Evolutionary conservation across 2,113 vertebrate species (phyloP).

Genomic region (Manacus vitellinus): DNA sequence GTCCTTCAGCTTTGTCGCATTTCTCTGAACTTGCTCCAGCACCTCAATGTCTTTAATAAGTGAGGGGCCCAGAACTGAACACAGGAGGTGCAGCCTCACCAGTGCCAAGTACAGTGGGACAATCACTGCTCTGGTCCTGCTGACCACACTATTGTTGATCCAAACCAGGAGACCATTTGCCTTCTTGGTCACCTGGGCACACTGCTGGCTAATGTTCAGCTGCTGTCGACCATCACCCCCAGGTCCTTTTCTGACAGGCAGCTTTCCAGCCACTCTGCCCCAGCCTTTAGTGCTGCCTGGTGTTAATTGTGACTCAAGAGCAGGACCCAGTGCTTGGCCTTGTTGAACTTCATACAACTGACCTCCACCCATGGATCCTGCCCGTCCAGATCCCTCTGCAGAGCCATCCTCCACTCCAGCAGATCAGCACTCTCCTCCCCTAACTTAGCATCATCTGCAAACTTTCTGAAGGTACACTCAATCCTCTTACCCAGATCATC

Average conservation of each 20-base stretch:
- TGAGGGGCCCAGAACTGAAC: background rate
- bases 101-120: background rate
- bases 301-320: background rate
- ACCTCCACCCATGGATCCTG: background rate
- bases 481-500: background rate
- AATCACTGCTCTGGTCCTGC: background rate
- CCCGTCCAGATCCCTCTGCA: background rate
- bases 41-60: background rate
- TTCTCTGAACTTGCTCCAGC: background rate
- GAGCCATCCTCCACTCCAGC: background rate
- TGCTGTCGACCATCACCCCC: background rate
- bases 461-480: background rate
- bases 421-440: background rate
- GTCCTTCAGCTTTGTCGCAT: rapidly evolving
- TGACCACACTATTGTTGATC: background rate
- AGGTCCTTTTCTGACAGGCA: background rate
- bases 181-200: background rate
- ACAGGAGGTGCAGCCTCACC: rapidly evolving
- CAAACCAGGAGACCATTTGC: background rate
- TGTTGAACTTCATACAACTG: background rate
- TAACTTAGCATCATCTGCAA: background rate
- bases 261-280: background rate
- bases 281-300: background rate
- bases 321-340: background rate
- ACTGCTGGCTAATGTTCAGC: background rate